Percentiles rank a stretch among this genome's conserved stretches.
phyloP scores from a whole-genome alignment of 2,888 invertebrate genomes.

The Bembecia ichneumoniformis region DNA sequence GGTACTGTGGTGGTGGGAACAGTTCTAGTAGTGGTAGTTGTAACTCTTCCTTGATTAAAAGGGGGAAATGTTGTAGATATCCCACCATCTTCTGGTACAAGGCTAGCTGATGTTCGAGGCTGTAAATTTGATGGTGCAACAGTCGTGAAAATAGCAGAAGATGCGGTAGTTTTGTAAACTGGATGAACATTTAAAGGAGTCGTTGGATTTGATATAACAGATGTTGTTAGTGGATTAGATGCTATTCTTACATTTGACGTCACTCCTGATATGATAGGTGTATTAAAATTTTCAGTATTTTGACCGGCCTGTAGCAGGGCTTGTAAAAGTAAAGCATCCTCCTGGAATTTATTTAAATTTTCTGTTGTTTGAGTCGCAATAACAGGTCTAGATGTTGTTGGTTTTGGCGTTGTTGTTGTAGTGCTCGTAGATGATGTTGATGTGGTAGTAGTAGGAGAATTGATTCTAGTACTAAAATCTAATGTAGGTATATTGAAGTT shows the following conservation, averaged over 20 bases:
- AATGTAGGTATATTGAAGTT: constrained; percentile 48
- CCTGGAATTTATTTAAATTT: constrained; percentile 51
- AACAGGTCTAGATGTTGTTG: constrained; percentile 20
- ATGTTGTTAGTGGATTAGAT: constrained; percentile 50
- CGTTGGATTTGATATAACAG: constrained; percentile 46
- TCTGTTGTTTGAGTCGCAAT: constrained; percentile 34
- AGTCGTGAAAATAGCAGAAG: constrained; percentile 30
- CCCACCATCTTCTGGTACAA: constrained; percentile 36
- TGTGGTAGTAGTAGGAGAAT: constrained; percentile 18
- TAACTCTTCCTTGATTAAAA: constrained; percentile 29
- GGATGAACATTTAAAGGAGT: constrained; percentile 48
- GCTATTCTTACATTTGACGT: constrained; percentile 60
- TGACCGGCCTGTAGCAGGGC: constrained; percentile 55
- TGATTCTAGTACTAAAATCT: constrained; percentile 28
- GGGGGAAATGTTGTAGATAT: constrained; percentile 56
- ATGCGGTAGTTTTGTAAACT: constrained; percentile 35
- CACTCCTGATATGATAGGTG: constrained; percentile 49
- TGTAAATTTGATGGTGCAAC: constrained; percentile 44
- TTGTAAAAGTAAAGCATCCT: constrained; percentile 56
- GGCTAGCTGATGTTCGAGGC: constrained; percentile 24
- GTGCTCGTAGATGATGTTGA: constrained; percentile 21
- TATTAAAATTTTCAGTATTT: constrained; percentile 31
- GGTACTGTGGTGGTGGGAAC: constrained; percentile 19
- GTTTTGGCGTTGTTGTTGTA: constrained; percentile 23
- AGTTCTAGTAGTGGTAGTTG: constrained; percentile 31